These are phyloP conservation scores for Terrapene triunguis DNA, from an alignment of 2,113 vertebrate genomes.

Conservation along the genomic window DNA sequence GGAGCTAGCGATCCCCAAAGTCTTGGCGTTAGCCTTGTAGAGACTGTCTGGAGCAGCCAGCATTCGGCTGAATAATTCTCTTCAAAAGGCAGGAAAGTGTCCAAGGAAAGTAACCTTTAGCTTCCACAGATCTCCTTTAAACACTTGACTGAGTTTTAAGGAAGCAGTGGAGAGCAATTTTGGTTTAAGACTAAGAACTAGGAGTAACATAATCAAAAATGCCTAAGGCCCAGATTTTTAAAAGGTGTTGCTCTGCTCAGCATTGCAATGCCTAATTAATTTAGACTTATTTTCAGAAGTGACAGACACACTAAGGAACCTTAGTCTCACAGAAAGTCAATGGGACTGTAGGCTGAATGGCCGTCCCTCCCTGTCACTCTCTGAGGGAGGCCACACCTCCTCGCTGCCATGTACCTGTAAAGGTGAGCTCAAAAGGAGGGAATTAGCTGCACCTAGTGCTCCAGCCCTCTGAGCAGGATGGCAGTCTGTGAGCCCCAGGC, in stretches of 20 bases:
- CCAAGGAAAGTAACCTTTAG: not conserved
- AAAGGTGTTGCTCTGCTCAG: not conserved
- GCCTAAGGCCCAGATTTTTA: not conserved
- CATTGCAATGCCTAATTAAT: not conserved
- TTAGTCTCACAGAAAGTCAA: not conserved
- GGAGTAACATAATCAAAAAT: not conserved
- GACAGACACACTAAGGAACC: not conserved
- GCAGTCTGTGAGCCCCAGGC: too few relatives aligned
- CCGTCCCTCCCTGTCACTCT: too few relatives aligned
- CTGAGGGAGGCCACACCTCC: too few relatives aligned
- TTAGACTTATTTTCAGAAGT: not conserved
- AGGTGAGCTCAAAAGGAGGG: too few relatives aligned
- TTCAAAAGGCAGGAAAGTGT: not conserved
- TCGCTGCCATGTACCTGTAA: too few relatives aligned
- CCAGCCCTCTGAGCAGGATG: too few relatives aligned
- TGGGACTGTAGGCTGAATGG: not conserved
- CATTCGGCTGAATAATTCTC: not conserved
- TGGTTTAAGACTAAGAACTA: not conserved
- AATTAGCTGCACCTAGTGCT: too few relatives aligned
- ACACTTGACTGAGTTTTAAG: not conserved
- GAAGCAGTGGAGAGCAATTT: not conserved
- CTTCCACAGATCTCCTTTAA: conserved; percentile 24
- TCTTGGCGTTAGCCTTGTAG: not conserved
- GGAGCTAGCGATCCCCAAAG: not conserved
- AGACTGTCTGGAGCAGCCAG: conserved; percentile 2